A percentile compares a stretch with the other conserved stretches of the same genome.
Conservation (phyloP, 2,888 invertebrate species). For the Metellina segmentata region DNA sequence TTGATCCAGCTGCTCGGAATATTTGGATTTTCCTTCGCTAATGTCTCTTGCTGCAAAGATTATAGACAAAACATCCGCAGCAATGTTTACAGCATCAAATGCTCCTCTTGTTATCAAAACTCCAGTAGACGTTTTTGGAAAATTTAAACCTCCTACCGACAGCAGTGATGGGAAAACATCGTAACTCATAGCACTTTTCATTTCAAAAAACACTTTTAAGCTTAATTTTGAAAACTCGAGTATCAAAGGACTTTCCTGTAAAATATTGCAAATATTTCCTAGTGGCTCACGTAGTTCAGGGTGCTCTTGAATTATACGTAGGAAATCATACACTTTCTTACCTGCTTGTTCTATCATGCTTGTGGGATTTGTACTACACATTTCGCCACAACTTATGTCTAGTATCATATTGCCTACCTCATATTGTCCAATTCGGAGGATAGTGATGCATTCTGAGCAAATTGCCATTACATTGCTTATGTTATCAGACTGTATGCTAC, state of each 20-base stretch:
- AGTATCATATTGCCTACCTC: not conserved
- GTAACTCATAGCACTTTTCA: not conserved
- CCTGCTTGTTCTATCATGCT: no score
- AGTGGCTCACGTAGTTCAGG: not conserved
- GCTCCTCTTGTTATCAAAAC: not conserved
- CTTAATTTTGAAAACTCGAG: not conserved
- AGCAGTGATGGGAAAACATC: not conserved
- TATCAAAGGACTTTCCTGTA: not conserved
- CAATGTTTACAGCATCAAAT: not conserved
- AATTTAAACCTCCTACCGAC: not conserved
- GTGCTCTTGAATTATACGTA: not conserved
- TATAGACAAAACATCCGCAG: not conserved
- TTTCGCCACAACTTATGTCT: not conserved
- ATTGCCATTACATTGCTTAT: not conserved
- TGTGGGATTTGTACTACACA: not conserved
- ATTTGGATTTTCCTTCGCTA: not conserved
- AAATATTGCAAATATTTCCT: not conserved
- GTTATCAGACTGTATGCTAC: not conserved
- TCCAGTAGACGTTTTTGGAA: not conserved
- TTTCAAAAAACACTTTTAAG: not conserved
- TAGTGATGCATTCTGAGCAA: not conserved
- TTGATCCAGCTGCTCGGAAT: not conserved
- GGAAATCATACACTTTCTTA: not conserved
- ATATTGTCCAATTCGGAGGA: not conserved
- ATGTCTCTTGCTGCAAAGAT: not conserved